A percentile compares a stretch with the other conserved stretches of the same genome.
Evolutionary conservation across 2,888 invertebrate genomes (phyloP).

Genomic region (Cheilosia variabilis): DNA sequence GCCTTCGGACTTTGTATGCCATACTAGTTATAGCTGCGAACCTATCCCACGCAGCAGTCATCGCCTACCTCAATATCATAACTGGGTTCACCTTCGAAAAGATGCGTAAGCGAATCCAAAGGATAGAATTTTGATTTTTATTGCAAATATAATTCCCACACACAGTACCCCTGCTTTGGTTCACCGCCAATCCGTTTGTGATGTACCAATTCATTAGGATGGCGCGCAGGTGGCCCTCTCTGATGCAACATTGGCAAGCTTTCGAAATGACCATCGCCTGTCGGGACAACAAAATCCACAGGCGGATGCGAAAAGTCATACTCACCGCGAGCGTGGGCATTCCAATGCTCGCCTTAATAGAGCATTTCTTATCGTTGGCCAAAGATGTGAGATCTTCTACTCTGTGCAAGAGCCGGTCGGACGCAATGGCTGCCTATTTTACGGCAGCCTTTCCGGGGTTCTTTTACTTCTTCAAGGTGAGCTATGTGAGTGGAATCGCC

Average conservation of each 20-base stretch:
- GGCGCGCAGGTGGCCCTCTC: constrained; percentile 83
- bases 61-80: constrained; percentile 43
- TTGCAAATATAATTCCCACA: neutral
- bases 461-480: constrained; percentile 84
- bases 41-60: constrained; percentile 30
- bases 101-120: constrained; percentile 41
- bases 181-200: constrained; percentile 63
- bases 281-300: constrained; percentile 20
- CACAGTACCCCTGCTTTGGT: constrained; percentile 74
- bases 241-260: constrained; percentile 83
- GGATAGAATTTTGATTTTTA: no score
- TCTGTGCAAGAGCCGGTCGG: constrained; percentile 80
- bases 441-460: constrained; percentile 84
- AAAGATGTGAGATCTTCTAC: constrained; percentile 84
- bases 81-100: constrained; percentile 56
- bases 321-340: constrained; percentile 47
- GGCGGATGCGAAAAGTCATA: constrained; percentile 39
- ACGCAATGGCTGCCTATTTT: constrained; percentile 81
- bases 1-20: constrained; percentile 51
- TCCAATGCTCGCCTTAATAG: constrained; percentile 77
- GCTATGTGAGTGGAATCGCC: constrained; percentile 84
- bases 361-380: constrained; percentile 86
- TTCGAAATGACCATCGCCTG: constrained; percentile 78
- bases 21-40: constrained; percentile 17
- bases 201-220: constrained; percentile 81